phyloP scores from a whole-genome alignment of 2,797 vertebrate genomes.

The Gobionotothen gibberifrons region DNA sequence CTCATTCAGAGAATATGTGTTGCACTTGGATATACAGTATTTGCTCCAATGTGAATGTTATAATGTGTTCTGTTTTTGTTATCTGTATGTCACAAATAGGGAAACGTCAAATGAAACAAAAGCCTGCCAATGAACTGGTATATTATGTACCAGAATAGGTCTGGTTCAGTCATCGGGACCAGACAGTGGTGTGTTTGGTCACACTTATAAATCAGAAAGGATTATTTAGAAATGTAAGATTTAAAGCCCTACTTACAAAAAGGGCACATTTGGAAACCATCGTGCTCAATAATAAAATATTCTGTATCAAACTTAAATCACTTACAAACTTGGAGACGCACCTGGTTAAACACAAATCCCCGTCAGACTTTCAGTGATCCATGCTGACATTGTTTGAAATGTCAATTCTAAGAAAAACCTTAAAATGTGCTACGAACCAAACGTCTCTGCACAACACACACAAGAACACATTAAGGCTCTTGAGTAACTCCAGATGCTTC shows the following conservation, averaged over 20 bases:
- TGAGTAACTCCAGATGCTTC: constrained; percentile 70
- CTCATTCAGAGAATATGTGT: background rate
- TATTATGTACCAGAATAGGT: constrained; percentile 19
- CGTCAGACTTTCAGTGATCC: constrained; percentile 23
- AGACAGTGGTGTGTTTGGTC: constrained; percentile 28
- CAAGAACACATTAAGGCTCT: constrained; percentile 19
- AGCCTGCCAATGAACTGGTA: constrained; percentile 27
- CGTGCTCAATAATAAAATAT: constrained; percentile 41
- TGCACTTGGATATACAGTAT: constrained; percentile 6
- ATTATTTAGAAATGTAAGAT: constrained; percentile 38
- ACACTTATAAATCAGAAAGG: constrained; percentile 51
- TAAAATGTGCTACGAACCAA: constrained; percentile 33
- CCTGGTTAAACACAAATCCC: constrained; percentile 32
- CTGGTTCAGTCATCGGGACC: constrained; percentile 53
- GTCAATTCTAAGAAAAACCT: constrained; percentile 31
- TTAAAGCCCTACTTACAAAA: constrained; percentile 52
- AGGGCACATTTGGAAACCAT: constrained; percentile 46
- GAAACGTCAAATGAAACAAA: constrained; percentile 17
- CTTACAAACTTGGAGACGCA: constrained; percentile 11
- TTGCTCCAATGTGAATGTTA: background rate
- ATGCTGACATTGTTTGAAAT: constrained; percentile 43
- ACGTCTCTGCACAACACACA: constrained; percentile 19
- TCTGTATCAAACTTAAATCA: constrained; percentile 21
- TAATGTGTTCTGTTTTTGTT: constrained; percentile 10
- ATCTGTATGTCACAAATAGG: constrained; percentile 25